These are phyloP conservation scores for Meliscaeva auricollis DNA, from an alignment of 2,888 invertebrate species.

Conservation along the genomic window DNA sequence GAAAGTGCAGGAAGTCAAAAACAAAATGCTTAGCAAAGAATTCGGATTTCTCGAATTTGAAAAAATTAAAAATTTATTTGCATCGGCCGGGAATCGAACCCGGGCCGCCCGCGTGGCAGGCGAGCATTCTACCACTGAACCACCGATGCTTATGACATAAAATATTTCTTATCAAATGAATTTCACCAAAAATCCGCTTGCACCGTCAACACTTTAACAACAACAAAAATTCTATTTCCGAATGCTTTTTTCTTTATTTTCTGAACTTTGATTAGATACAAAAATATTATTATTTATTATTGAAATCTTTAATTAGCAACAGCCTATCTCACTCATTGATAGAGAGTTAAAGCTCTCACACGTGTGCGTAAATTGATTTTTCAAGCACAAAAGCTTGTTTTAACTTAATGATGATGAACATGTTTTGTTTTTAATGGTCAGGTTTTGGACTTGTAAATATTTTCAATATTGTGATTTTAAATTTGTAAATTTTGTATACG, in stretches of 20 bases:
- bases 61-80: conserved; percentile 42
- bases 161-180: background rate
- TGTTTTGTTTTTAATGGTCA: no score
- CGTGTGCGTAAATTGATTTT: background rate
- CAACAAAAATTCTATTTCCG: background rate
- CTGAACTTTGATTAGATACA: conserved; percentile 5
- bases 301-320: conserved; percentile 33
- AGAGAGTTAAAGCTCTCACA: conserved; percentile 20
- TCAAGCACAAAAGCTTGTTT: background rate
- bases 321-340: conserved; percentile 39
- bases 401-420: no score
- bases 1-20: no score
- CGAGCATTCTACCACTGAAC: conserved; percentile 76
- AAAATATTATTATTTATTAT: background rate
- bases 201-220: background rate
- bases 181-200: background rate
- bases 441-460: no score
- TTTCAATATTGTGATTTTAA: no score
- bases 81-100: conserved; percentile 76
- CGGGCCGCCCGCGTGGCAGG: conserved; percentile 76
- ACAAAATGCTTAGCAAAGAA: no score
- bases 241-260: background rate
- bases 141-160: conserved; percentile 60
- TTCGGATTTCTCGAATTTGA: no score
- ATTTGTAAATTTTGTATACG: no score